Base-by-base conservation (phyloP, 2,113 vertebrate species). In the Parotia lawesii region DNA sequence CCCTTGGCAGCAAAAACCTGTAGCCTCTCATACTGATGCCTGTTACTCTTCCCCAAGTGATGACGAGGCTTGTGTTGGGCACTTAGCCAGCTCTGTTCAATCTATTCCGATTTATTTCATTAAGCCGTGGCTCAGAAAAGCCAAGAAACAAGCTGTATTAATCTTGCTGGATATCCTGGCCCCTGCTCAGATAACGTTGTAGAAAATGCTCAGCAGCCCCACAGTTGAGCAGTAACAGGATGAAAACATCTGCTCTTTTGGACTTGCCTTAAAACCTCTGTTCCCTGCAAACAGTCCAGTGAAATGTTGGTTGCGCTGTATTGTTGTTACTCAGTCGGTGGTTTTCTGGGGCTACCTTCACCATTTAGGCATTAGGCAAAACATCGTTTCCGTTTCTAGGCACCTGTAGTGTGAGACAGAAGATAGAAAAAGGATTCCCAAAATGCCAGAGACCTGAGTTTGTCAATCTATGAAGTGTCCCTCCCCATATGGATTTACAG, bases 61-160 rank as follows among this genome's bases (percentile, higher is more conserved):
- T 0, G 0, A n/a, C 0, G 2, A 25, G 28, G 29, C 58, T 60
- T 87, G 70, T 31, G 18, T 37, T 80, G 70, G 73, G 87, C 62
- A 28, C 50, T 33, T 79, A 29, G 60, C 77, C 85, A 90, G 7
- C 53, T 67, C 70, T 64, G 66, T 60, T 78, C 87, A 35, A 65
- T 86, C 85, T 82, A 78, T 86, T 94, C 45, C 77, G n/a, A 77
- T 88, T 96, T 89, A 77, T 94, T 93, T 91, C 75, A 66, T 93
- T 85, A 90, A 89, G 71, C 31, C 0, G 0, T 38, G 53, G 42
- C 81, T 96, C 65, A 72, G 73, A 79, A 85, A 93, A 86, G 64
- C 62, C 81, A 65, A 89, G 81, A 75, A 94, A 80, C 64, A 83
- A 92, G n/a, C 28, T 75, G 1, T 48, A 70, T 85, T 95, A 83